Evolutionary conservation across 1,140 invertebrate species (phyloP).

Genomic region (Drosophila varians): DNA sequence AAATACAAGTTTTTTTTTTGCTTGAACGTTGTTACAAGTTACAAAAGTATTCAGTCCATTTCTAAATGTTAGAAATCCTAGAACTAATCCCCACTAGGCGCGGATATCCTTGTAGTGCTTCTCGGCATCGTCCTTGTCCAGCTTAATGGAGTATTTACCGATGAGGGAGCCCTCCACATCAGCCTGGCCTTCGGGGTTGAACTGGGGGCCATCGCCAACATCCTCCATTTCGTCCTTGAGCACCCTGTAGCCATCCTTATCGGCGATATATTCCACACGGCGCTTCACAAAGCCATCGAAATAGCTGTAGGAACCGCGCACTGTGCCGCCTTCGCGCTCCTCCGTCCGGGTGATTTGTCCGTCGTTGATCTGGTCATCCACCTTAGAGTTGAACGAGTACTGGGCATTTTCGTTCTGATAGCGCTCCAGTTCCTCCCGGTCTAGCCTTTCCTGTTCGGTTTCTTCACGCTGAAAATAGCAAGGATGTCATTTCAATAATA

Average conservation of each 20-base stretch:
- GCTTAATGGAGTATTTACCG: slow-evolving; percentile 80
- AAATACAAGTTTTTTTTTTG: slow-evolving; percentile 25
- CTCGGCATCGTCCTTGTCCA: slow-evolving; percentile 56
- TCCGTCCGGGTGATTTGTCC: slow-evolving; percentile 84
- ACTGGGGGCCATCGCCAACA: slow-evolving; percentile 84
- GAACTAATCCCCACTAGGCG: slow-evolving; percentile 18
- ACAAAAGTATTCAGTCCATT: slow-evolving; percentile 74
- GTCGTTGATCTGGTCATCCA: slow-evolving; percentile 85
- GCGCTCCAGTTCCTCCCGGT: slow-evolving; percentile 44
- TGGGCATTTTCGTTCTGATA: slow-evolving; percentile 76
- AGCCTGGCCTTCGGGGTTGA: slow-evolving; percentile 84
- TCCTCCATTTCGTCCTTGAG: slow-evolving; percentile 84
- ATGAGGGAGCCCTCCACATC: slow-evolving; percentile 83
- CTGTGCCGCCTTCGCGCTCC: slow-evolving; percentile 84
- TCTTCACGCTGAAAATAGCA: slow-evolving; percentile 16
- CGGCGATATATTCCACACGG: slow-evolving; percentile 85
- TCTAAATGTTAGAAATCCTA: slow-evolving; percentile 81
- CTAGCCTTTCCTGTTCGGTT: slow-evolving; percentile 25
- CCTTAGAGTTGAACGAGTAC: slow-evolving; percentile 84
- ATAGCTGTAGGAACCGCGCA: slow-evolving; percentile 85
- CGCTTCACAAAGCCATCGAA: slow-evolving; percentile 85
- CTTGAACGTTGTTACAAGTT: slow-evolving; percentile 37
- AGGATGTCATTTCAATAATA: too few species aligned
- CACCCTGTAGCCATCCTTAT: slow-evolving; percentile 86
- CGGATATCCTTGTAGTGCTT: slow-evolving; percentile 71